Base-by-base conservation (phyloP, 2,113 vertebrate species). In the Callocephalon fimbriatum region DNA sequence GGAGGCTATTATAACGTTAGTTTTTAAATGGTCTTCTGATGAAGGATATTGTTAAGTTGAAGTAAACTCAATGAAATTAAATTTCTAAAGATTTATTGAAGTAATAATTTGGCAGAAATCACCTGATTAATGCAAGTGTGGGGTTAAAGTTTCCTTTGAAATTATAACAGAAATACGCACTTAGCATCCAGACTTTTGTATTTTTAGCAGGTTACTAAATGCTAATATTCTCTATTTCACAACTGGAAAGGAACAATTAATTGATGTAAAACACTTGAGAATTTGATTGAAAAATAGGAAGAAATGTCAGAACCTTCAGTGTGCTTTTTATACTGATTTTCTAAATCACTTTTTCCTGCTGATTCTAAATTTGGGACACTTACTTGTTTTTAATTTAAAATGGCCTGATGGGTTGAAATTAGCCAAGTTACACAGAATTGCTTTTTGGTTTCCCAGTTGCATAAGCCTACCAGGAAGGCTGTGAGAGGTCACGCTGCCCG, bases 401-500 rank as follows among this genome's bases (percentile, higher is more conserved):
- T 63, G 44, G 26, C 48, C 44, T 11, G 40, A 63, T 93, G 81
- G 19, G 29, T 81, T 86, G 83, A 87, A 92, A 83, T 88, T 76
- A 89, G 92, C 91, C 86, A 92, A 95, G 83, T 89, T 74, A 77
- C 72, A 63, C 91, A 84, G 73, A 63, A 62, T 45, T 87, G 59
- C 86, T 91, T 9, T 9, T 63, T 95, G 88, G 79, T 95, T 96
- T 97, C 94, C 91, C 6, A 40, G 56, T 96, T 95, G 86, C 86
- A 71, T 90, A 97, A 97, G 79, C 90, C 92, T 95, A 90, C 82
- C 86, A 93, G 94, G 94, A 94, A 92, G 96, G 90, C 63, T 96
- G 94, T 70, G 72, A 86, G 88, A 96, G 95, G 96, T 96, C 90
- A 65, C 4, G 44, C 88, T 92, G 90, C 76, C 0, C 42, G 68